Evolutionary conservation across 2,113 vertebrate species (phyloP), one percentile per base, ranked within the genome.

Genomic region (Hippocampus guttulatus): DNA sequence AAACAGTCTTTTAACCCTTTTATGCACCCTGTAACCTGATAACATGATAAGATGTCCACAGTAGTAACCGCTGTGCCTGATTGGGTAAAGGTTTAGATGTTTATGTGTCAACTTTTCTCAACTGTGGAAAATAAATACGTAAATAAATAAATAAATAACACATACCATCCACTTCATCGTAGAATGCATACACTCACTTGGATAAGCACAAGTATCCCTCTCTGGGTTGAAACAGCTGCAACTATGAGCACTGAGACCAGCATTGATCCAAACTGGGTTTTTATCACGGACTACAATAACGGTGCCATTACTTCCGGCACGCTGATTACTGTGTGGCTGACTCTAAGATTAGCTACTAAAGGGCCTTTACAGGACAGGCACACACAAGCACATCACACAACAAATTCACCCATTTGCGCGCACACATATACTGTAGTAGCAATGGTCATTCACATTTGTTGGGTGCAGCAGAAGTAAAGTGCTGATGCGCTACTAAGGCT

Each of bases 201-300:
- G 30, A 70, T 55, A 68, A 21, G 60, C 74, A 70, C 65, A 73
- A 55, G 77, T 47, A 25, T 78, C 77, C 79, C 85, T 81, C 7
- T 75, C 91, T 90, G 85, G 72, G 88, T 66, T 87, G 88, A 90
- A 90, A 82, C 86, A 85, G 74, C 78, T 81, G 89, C 91, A 88
- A 90, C 91, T 94, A 86, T 90, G 76, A 90, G 90, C 92, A 93
- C 81, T 90, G 90, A 88, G 84, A 85, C 84, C 73, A 85, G 87
- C 94, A 94, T 94, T 93, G 95, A 95, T 94, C 94, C 85, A 88
- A 75, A 75, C 67, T 83, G 80, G 91, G 88, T 23, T 78, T 91
- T 93, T 90, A 92, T 93, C 94, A 96, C 94, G 94, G 93, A 95
- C 93, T 94, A 94, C 92, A 94, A 92, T 93, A 94, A 94, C 93